These are phyloP conservation scores for Parotocinclus haroldoi DNA, from an alignment of 2,797 vertebrate genomes.

Conservation along the genomic window DNA sequence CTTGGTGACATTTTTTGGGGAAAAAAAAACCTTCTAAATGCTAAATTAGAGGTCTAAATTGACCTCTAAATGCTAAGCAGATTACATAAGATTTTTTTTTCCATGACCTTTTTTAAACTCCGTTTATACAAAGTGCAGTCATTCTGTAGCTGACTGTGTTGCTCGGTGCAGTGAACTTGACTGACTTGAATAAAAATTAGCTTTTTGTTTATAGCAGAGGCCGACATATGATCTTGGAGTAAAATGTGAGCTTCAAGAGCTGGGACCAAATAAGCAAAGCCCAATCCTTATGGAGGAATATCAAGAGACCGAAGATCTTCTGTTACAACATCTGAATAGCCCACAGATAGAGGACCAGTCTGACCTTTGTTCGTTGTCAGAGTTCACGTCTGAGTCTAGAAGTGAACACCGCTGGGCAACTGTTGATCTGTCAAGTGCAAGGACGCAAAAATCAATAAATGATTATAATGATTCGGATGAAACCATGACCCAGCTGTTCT, in stretches of 20 bases:
- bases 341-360: constrained; percentile 45
- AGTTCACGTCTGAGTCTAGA: background rate
- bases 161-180: background rate
- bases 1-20: no score
- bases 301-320: constrained; percentile 38
- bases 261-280: constrained; percentile 12
- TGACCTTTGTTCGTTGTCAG: background rate
- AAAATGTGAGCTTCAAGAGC: constrained; percentile 22
- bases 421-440: constrained; percentile 20
- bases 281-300: constrained; percentile 40
- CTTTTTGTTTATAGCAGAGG: constrained; percentile 38
- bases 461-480: constrained; percentile 36
- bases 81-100: no score
- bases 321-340: constrained; percentile 41
- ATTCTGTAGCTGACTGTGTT: no score
- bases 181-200: constrained; percentile 15
- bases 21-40: no score
- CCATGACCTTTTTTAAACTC: no score
- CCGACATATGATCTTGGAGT: constrained; percentile 15
- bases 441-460: constrained; percentile 10
- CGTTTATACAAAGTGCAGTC: no score
- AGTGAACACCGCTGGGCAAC: background rate
- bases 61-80: no score
- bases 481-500: constrained; percentile 37
- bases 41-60: no score